Evolutionary conservation across 2,113 vertebrate genomes (phyloP).

Genomic region (Thamnaconus septentrionalis): DNA sequence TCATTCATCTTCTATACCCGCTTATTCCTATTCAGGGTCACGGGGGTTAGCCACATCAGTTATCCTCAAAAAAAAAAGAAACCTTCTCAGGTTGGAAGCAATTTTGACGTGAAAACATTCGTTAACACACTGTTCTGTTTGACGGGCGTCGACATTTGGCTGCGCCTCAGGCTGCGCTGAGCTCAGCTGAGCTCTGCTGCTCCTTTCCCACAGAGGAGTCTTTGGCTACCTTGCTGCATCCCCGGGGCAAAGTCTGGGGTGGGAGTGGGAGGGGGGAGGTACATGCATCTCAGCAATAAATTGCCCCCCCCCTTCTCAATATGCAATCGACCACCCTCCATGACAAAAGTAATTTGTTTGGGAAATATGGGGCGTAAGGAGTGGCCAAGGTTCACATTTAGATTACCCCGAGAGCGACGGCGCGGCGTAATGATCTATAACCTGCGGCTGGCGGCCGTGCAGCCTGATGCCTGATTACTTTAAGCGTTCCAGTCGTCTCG

Average conservation of each 20-base stretch:
- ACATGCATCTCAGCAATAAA: constrained; percentile 49
- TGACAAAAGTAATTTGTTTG: constrained; percentile 53
- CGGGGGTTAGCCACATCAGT: no score
- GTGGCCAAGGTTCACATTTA: constrained; percentile 16
- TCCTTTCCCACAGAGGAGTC: constrained; percentile 2
- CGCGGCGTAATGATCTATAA: constrained; percentile 28
- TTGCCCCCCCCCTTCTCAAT: constrained; percentile 32
- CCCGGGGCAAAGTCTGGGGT: constrained; percentile 27
- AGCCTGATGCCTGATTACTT: constrained; percentile 32
- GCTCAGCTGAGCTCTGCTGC: constrained; percentile 35
- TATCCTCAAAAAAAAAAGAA: no score
- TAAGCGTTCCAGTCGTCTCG: constrained; percentile 21
- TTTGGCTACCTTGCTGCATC: constrained; percentile 45
- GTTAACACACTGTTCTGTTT: constrained; percentile 1
- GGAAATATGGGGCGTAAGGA: constrained; percentile 23
- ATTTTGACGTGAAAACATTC: background rate
- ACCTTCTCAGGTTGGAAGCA: no score
- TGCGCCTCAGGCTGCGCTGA: background rate
- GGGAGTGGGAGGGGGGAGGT: background rate
- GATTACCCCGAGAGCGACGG: constrained; percentile 17
- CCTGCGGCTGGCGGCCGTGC: constrained; percentile 4
- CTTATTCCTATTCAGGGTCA: no score
- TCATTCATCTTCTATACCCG: no score
- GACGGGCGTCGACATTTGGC: constrained; percentile 8
- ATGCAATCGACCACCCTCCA: constrained; percentile 28